phyloP scores from a whole-genome alignment of 2,113 vertebrate species.

The Orthonyx spaldingii region DNA sequence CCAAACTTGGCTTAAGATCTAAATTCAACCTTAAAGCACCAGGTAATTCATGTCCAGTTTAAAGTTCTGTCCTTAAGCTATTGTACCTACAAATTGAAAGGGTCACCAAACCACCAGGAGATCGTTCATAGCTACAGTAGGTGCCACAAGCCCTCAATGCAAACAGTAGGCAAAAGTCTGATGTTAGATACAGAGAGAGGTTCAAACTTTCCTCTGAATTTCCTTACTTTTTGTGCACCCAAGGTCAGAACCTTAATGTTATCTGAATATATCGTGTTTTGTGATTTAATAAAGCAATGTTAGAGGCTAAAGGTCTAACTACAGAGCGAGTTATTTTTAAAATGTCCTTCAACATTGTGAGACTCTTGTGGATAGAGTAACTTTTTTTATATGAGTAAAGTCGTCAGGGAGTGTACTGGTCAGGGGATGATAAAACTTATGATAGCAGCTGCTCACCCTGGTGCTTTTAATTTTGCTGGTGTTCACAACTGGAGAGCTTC shows the following conservation, averaged over 20 bases:
- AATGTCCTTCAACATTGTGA: not conserved
- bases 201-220: slow-evolving; percentile 51
- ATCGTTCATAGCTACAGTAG: not conserved
- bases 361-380: not conserved
- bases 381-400: slow-evolving; percentile 4
- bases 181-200: slow-evolving; percentile 34
- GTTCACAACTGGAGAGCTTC: not conserved
- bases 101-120: slow-evolving; percentile 44
- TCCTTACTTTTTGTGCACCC: slow-evolving; percentile 27
- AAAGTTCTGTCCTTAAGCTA: slow-evolving; percentile 31
- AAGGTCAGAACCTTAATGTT: slow-evolving; percentile 52
- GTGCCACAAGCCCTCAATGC: slow-evolving; percentile 15
- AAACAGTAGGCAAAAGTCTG: slow-evolving; percentile 40
- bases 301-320: slow-evolving; percentile 46
- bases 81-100: slow-evolving; percentile 53
- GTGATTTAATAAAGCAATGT: slow-evolving; percentile 48
- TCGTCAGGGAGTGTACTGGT: not conserved
- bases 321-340: slow-evolving; percentile 45
- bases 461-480: not conserved
- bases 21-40: slow-evolving; percentile 34
- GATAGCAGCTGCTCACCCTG: not conserved
- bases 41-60: slow-evolving; percentile 44
- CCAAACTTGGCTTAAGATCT: slow-evolving; percentile 37
- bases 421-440: not conserved
- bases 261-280: slow-evolving; percentile 48